Conservation (phyloP, 2,113 vertebrate species). For the Cercocebus atys region DNA sequence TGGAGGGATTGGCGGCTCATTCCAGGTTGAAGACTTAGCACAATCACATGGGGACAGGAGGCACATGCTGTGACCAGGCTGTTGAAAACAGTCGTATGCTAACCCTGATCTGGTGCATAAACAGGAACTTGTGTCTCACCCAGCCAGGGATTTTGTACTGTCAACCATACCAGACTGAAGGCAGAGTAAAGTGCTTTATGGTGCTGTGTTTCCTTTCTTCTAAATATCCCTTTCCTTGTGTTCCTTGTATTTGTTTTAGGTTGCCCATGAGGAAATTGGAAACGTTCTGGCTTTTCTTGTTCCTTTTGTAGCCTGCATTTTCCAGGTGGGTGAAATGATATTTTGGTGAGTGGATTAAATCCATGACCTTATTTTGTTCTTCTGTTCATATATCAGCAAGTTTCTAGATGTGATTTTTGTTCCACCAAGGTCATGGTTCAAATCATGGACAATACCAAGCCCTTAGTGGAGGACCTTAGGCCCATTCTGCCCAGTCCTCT, state of each 20-base stretch:
- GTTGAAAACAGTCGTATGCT: not conserved
- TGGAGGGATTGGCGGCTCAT: not conserved
- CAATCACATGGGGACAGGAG: not conserved
- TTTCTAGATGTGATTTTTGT: not conserved
- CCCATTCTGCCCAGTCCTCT: not conserved
- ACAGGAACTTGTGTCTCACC: not conserved
- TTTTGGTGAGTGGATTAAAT: not conserved
- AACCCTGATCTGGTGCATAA: not conserved
- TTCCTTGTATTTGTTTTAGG: conserved; percentile 81
- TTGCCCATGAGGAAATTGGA: conserved; percentile 91
- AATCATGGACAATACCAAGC: not conserved
- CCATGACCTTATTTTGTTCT: not conserved
- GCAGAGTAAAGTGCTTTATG: not conserved
- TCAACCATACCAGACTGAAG: not conserved
- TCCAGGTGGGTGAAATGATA: conserved; percentile 87
- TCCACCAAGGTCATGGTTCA: not conserved
- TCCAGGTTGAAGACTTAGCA: not conserved
- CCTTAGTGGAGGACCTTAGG: not conserved
- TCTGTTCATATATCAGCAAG: not conserved
- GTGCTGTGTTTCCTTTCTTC: not conserved
- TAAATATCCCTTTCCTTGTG: conserved; percentile 37
- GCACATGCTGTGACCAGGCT: not conserved
- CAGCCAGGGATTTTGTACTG: not conserved
- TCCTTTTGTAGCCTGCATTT: conserved; percentile 92
- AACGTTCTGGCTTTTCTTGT: conserved; percentile 94